phyloP scores from a whole-genome alignment of 2,113 vertebrate species.

The Apistogramma diplotaenia region DNA sequence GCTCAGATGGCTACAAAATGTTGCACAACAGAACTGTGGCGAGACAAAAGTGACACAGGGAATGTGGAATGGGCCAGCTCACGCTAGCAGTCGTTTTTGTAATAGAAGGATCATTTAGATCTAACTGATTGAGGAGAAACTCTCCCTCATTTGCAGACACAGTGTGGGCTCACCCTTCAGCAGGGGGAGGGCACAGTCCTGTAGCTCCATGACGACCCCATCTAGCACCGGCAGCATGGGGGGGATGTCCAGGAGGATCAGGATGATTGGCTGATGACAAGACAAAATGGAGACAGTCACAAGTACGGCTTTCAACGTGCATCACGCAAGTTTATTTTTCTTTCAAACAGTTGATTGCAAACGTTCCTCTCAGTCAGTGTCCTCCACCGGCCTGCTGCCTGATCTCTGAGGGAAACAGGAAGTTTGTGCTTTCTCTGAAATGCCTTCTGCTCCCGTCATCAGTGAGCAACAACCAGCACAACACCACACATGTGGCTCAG shows the following conservation, averaged over 20 bases:
- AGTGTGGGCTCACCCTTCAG: constrained; percentile 80
- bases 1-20: too few relatives aligned
- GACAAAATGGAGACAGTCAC: neutral
- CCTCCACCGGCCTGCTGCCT: too few relatives aligned
- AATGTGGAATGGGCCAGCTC: too few relatives aligned
- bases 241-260: constrained; percentile 92
- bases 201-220: constrained; percentile 96
- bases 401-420: accelerated
- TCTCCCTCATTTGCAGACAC: neutral
- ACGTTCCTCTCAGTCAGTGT: too few relatives aligned
- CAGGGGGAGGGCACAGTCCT: constrained; percentile 93
- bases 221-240: constrained; percentile 94
- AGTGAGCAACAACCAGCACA: too few relatives aligned
- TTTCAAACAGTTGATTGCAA: neutral
- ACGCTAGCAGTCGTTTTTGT: neutral
- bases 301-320: neutral
- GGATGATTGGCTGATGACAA: constrained; percentile 81
- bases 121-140: neutral
- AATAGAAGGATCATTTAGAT: neutral
- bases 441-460: too few relatives aligned
- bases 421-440: neutral
- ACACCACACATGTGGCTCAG: neutral
- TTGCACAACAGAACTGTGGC: too few relatives aligned
- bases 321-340: neutral
- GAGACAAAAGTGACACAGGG: too few relatives aligned